phyloP scores from a whole-genome alignment of 2,797 vertebrate genomes.

The Sebastes flavidus region DNA sequence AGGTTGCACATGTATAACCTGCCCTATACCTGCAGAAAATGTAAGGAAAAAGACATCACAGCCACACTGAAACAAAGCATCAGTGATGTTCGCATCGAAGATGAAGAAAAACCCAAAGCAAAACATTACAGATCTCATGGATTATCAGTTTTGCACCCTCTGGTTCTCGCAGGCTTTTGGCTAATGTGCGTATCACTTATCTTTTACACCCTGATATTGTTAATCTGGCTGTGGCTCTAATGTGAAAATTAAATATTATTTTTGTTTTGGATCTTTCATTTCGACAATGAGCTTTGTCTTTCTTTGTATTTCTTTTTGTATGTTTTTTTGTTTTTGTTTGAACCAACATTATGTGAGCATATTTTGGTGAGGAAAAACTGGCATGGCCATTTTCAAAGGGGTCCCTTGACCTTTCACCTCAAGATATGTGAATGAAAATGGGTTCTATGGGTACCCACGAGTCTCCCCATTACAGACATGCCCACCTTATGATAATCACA shows the following conservation, averaged over 20 bases:
- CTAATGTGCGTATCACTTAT: conserved; percentile 45
- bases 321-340: background rate
- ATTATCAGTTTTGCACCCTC: conserved; percentile 36
- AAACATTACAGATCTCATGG: conserved; percentile 5
- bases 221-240: conserved; percentile 38
- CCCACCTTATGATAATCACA: no score
- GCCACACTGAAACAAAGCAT: background rate
- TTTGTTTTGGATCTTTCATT: conserved; percentile 18
- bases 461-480: no score
- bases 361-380: no score
- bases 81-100: background rate
- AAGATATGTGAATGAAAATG: no score
- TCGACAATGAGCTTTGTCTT: background rate
- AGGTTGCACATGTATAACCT: background rate
- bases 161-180: conserved; percentile 24
- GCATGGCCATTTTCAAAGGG: no score
- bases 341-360: background rate
- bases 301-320: background rate
- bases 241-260: conserved; percentile 30
- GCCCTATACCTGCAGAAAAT: background rate
- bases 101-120: background rate
- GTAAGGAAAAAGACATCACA: background rate
- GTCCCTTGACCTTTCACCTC: no score
- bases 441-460: no score
- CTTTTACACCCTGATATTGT: conserved; percentile 36